Evolutionary conservation across 2,113 vertebrate genomes (phyloP).

Genomic region (Amphiprion percula): DNA sequence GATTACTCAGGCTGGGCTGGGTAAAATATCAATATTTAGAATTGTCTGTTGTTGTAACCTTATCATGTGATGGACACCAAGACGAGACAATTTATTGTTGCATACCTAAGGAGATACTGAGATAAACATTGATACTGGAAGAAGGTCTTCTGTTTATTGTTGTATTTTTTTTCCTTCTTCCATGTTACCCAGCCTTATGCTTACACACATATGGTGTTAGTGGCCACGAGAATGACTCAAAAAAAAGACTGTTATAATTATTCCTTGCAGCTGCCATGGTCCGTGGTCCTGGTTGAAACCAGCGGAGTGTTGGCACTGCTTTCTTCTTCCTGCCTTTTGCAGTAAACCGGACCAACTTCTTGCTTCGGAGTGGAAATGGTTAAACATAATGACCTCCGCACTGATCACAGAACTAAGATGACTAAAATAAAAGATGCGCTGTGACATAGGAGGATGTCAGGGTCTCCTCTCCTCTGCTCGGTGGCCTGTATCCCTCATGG

Average conservation of each 20-base stretch:
- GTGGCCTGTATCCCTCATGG: slow-evolving; percentile 44
- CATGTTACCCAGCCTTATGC: slow-evolving; percentile 35
- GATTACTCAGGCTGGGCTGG: slow-evolving; percentile 30
- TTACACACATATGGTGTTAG: slow-evolving; percentile 36
- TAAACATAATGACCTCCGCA: slow-evolving; percentile 63
- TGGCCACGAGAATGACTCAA: slow-evolving; percentile 46
- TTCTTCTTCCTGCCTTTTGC: slow-evolving; percentile 22
- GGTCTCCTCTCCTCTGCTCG: slow-evolving; percentile 65
- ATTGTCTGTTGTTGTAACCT: slow-evolving; percentile 15
- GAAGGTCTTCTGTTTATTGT: slow-evolving; percentile 3
- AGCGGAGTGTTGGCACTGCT: slow-evolving; percentile 27
- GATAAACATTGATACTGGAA: slow-evolving; percentile 37
- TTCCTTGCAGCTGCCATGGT: slow-evolving; percentile 61
- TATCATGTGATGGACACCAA: slow-evolving; percentile 26
- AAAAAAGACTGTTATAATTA: slow-evolving; percentile 23
- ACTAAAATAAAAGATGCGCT: slow-evolving; percentile 63
- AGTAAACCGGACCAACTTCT: slow-evolving; percentile 46
- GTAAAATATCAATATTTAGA: slow-evolving; percentile 23
- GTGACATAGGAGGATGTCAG: slow-evolving; percentile 61
- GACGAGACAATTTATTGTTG: slow-evolving; percentile 21
- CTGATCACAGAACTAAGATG: slow-evolving; percentile 71
- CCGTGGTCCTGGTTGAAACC: slow-evolving; percentile 47
- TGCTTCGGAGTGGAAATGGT: slow-evolving; percentile 67
- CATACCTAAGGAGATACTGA: slow-evolving; percentile 42
- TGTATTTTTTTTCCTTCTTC: slow-evolving; percentile 4